A percentile compares a stretch with the other conserved stretches of the same genome.
Conservation (phyloP, 92 coral and sea anemone species). For the Porites lobata region DNA sequence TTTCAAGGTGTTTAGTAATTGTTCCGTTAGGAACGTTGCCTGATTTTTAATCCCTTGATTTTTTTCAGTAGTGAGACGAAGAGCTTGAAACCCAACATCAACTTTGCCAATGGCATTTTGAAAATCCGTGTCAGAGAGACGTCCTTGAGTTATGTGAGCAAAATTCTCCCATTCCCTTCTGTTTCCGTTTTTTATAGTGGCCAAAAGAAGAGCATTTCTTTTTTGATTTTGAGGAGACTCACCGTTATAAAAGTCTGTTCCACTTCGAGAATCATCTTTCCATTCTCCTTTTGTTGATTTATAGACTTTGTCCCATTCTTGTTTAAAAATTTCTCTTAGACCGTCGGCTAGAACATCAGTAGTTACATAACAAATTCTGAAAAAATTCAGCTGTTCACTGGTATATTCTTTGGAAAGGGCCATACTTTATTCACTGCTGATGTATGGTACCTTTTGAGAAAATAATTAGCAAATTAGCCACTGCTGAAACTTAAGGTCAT, state of each 20-base stretch:
- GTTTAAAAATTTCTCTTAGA: neutral
- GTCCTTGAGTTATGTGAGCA: neutral
- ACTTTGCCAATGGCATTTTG: slow-evolving; percentile 8
- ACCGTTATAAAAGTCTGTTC: neutral
- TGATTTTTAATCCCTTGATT: slow-evolving; percentile 45
- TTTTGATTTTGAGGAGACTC: too few species aligned
- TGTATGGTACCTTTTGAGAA: too few species aligned
- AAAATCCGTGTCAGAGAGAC: slow-evolving; percentile 27
- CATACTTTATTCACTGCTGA: too few species aligned
- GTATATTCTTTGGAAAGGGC: neutral
- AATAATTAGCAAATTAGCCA: too few species aligned
- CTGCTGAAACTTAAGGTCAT: too few species aligned
- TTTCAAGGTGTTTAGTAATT: neutral
- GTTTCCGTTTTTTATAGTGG: too few species aligned
- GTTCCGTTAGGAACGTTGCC: slow-evolving; percentile 29
- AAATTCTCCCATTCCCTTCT: too few species aligned
- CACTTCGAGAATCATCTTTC: neutral
- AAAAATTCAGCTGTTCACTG: neutral
- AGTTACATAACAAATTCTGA: neutral
- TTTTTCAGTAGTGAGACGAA: slow-evolving; percentile 13
- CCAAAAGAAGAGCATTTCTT: too few species aligned
- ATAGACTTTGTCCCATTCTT: neutral
- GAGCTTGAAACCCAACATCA: neutral
- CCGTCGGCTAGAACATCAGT: neutral
- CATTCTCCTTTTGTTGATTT: neutral